phyloP scores from a whole-genome alignment of 2,888 invertebrate genomes.

The Hololepta plana region DNA sequence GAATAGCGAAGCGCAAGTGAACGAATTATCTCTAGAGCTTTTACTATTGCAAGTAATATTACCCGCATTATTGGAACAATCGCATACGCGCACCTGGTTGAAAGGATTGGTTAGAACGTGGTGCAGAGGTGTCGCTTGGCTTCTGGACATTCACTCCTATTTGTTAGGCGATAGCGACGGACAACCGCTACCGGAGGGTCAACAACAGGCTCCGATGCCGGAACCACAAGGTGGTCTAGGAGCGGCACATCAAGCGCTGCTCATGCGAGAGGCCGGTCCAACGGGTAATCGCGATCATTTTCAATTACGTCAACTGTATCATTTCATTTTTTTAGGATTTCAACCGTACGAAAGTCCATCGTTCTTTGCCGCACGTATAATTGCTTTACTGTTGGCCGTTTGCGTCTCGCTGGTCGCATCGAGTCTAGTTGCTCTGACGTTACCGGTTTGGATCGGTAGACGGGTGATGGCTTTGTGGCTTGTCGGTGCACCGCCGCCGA shows the following conservation, averaged over 20 bases:
- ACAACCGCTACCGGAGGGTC: conserved; percentile 14
- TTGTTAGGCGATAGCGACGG: conserved; percentile 52
- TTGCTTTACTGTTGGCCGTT: conserved; percentile 54
- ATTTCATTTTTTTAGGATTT: conserved; percentile 41
- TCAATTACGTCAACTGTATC: no score
- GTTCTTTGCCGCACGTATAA: conserved; percentile 56
- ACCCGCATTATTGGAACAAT: conserved; percentile 90
- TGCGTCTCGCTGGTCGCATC: conserved; percentile 70
- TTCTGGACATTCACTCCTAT: conserved; percentile 77
- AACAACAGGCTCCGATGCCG: conserved; percentile 16
- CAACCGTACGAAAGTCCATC: conserved; percentile 80
- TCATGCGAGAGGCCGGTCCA: conserved; percentile 61
- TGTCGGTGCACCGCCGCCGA: conserved; percentile 32
- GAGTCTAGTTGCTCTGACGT: conserved; percentile 67
- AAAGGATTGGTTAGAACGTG: conserved; percentile 76
- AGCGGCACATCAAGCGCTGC: conserved; percentile 75
- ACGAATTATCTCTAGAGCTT: conserved; percentile 86
- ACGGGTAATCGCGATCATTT: conserved; percentile 16
- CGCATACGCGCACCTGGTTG: conserved; percentile 87
- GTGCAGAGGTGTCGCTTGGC: conserved; percentile 71
- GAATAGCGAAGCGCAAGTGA: conserved; percentile 70
- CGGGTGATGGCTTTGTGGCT: conserved; percentile 78
- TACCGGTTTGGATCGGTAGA: conserved; percentile 84
- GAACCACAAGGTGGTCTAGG: conserved; percentile 34
- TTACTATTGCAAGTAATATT: conserved; percentile 83